These are phyloP conservation scores for Bruchidius siliquastri DNA, from an alignment of 2,888 invertebrate genomes.

Conservation along the genomic window DNA sequence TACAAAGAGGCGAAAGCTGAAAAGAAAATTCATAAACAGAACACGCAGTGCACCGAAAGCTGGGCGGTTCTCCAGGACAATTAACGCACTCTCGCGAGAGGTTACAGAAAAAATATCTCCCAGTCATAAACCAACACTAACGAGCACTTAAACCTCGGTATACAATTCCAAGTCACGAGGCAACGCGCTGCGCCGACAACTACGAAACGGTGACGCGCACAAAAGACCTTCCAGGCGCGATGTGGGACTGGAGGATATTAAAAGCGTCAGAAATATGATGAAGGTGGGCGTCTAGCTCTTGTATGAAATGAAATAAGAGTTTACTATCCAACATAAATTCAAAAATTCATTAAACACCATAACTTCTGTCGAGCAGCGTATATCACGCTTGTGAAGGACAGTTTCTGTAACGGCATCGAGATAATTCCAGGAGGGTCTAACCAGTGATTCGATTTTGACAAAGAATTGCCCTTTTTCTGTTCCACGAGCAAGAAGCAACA, in stretches of 20 bases:
- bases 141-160: neutral
- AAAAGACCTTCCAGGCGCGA: neutral
- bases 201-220: neutral
- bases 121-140: neutral
- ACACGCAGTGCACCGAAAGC: neutral
- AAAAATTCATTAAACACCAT: no score
- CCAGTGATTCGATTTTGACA: no score
- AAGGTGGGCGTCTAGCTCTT: neutral
- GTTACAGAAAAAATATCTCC: neutral
- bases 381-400: no score
- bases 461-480: no score
- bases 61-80: neutral
- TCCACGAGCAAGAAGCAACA: no score
- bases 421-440: no score
- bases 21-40: neutral
- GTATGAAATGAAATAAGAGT: neutral
- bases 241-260: neutral
- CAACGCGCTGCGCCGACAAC: neutral
- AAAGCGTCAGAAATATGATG: neutral
- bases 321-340: no score
- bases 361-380: no score
- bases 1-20: neutral
- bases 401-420: no score
- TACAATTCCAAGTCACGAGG: neutral
- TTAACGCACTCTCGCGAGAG: neutral